Evolutionary conservation across 30 jellyfish, hydroid and myxozoan genomes (phyloP).

Genomic region (Hydractinia echinata): DNA sequence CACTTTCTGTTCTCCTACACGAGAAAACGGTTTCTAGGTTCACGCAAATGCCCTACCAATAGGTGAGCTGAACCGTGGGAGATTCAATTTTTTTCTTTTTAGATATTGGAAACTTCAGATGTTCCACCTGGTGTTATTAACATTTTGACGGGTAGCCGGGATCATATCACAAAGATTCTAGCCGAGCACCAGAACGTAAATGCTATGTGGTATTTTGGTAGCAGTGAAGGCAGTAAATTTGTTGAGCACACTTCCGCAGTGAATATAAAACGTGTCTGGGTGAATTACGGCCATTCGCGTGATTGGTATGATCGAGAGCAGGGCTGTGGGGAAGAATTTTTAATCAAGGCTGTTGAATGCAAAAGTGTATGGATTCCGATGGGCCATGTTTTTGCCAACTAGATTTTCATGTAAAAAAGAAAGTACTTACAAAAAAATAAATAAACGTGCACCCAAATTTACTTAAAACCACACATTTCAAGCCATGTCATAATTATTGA

Average conservation of each 20-base stretch:
- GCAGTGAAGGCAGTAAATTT: constrained; percentile 87
- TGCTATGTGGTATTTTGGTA: constrained; percentile 97
- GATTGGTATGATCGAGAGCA: constrained; percentile 84
- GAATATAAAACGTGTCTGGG: constrained; percentile 93
- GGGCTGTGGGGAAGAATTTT: constrained; percentile 94
- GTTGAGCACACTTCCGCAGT: constrained; percentile 91
- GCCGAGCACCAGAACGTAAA: constrained; percentile 92
- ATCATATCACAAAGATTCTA: constrained; percentile 73
- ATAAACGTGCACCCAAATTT: too few species aligned
- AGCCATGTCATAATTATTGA: too few species aligned
- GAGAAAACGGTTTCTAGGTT: too few species aligned
- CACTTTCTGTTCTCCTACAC: too few species aligned
- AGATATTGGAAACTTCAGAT: constrained; percentile 94
- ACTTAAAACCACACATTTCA: too few species aligned
- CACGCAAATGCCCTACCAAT: too few species aligned
- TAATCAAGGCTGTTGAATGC: constrained; percentile 84
- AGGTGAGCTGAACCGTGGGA: background rate
- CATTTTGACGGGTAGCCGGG: constrained; percentile 92
- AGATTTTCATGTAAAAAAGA: background rate
- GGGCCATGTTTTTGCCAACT: constrained; percentile 96
- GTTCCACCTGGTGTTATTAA: constrained; percentile 89
- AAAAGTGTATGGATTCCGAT: constrained; percentile 93
- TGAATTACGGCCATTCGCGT: constrained; percentile 88
- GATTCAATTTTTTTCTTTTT: background rate
- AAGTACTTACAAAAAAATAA: too few species aligned